Base-by-base conservation (phyloP, 2,888 invertebrate genomes). In the Luperina testacea region DNA sequence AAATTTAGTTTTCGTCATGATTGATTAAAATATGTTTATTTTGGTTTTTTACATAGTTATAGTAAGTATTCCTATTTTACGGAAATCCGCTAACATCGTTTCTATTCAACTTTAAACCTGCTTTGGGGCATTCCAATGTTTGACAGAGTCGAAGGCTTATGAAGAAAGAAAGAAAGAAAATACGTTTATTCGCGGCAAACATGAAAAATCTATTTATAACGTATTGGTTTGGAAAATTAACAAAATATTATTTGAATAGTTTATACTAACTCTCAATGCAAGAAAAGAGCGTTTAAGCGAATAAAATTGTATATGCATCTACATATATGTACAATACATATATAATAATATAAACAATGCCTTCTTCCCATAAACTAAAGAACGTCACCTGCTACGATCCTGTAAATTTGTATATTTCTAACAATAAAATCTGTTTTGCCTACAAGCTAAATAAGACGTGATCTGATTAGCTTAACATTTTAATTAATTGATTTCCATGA, bases 401-500 rank as follows among this genome's bases (percentile, higher is more conserved):
- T 57, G n/a, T 57, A 20, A 51, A 51, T 51, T n/a, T 57, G 57
- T n/a, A 13, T 59, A 11, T 11, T 57, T 57, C 11, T 57, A 57
- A 57, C 24, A 53, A 67, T 32, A 61, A 77, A 63, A 42, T 15
- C 17, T 9, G 17, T 48, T 59, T 3, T 24, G 7, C 4, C 24
- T 11, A 11, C 24, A 1, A 27, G 9, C 9, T 70, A 38, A 11
- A 17, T n/a, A 0, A 17, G 8, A 45, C 9, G 8, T 20, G 17
- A 42, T 61, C 15, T 74, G n/a, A 38, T n/a, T 59, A 61, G 15
- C 57, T 57, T 57, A 71, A 68, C 8, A 73, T 73, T 61, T 57
- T 42, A 70, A 83, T 73, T 70, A n/a, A 17, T 48, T 64, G 6
- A 77, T 72, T 45, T 81, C 42, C 15, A 71, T 75, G 53, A 80